Evolutionary conservation across 2,113 vertebrate genomes (phyloP).

Genomic region (Aldabrachelys gigantea): DNA sequence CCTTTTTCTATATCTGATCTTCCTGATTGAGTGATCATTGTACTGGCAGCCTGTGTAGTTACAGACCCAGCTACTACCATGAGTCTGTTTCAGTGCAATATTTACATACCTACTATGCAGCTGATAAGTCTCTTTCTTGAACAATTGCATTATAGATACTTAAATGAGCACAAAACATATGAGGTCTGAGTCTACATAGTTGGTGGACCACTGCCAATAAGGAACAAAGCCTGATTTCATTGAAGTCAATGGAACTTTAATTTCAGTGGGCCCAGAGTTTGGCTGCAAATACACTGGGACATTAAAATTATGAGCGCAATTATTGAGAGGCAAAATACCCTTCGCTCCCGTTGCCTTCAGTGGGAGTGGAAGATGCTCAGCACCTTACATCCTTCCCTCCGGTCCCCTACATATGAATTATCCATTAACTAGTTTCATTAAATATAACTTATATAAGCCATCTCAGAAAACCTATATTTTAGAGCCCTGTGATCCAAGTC

Average conservation of each 20-base stretch:
- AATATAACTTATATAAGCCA: not conserved
- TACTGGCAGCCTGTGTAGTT: not conserved
- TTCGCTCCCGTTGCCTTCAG: not conserved
- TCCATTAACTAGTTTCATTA: not conserved
- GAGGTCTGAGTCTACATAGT: not conserved
- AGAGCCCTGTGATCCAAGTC: not conserved
- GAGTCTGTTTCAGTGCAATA: not conserved
- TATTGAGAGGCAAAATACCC: not conserved
- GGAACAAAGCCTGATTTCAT: not conserved
- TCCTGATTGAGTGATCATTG: not conserved
- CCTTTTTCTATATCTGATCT: not conserved
- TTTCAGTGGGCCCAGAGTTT: not conserved
- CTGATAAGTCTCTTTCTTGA: not conserved
- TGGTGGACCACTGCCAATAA: not conserved
- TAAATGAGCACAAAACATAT: not conserved
- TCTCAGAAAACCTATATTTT: not conserved
- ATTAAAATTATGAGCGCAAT: not conserved
- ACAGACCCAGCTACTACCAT: not conserved
- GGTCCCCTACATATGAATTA: not conserved
- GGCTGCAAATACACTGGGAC: not conserved
- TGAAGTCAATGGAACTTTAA: not conserved
- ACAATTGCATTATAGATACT: not conserved
- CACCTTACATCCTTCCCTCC: not conserved
- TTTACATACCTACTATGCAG: not conserved
- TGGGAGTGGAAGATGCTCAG: not conserved